These are phyloP conservation scores for Stegodyphus dumicola DNA, from an alignment of 1,140 invertebrate species.

Conservation along the genomic window DNA sequence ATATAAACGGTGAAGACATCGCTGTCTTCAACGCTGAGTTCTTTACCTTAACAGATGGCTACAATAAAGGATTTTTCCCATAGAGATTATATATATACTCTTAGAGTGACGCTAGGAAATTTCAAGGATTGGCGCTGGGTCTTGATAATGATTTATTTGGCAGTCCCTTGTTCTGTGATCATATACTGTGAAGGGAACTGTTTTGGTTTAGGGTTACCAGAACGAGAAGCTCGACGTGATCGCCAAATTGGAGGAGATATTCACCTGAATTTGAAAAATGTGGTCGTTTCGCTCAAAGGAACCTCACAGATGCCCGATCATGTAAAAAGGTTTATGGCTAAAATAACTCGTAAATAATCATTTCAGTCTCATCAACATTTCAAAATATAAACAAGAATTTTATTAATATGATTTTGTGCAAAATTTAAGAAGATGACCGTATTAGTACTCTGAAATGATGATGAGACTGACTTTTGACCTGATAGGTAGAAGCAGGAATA, in stretches of 20 bases:
- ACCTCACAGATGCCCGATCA: no score
- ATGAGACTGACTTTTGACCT: no score
- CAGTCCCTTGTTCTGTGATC: slow-evolving; percentile 58
- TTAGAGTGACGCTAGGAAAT: slow-evolving; percentile 39
- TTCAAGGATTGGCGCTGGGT: slow-evolving; percentile 58
- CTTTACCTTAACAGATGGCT: no score
- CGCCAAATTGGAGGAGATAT: slow-evolving; percentile 19
- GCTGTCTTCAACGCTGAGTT: slow-evolving; percentile 19
- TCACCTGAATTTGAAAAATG: neutral
- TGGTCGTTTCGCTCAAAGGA: no score
- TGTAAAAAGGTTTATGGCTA: no score
- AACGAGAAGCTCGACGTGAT: neutral
- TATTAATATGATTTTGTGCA: no score
- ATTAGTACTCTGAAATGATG: no score
- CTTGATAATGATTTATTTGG: slow-evolving; percentile 61
- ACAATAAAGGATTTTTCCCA: slow-evolving; percentile 27
- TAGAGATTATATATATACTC: slow-evolving; percentile 56
- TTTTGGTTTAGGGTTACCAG: slow-evolving; percentile 24
- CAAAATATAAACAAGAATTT: no score
- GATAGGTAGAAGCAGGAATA: no score
- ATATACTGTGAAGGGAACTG: slow-evolving; percentile 49
- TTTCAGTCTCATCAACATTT: no score
- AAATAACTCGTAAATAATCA: no score
- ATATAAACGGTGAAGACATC: slow-evolving; percentile 20
- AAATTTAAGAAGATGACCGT: no score